Base-by-base conservation (phyloP, 2,113 vertebrate genomes). In the Beaufortia kweichowensis region DNA sequence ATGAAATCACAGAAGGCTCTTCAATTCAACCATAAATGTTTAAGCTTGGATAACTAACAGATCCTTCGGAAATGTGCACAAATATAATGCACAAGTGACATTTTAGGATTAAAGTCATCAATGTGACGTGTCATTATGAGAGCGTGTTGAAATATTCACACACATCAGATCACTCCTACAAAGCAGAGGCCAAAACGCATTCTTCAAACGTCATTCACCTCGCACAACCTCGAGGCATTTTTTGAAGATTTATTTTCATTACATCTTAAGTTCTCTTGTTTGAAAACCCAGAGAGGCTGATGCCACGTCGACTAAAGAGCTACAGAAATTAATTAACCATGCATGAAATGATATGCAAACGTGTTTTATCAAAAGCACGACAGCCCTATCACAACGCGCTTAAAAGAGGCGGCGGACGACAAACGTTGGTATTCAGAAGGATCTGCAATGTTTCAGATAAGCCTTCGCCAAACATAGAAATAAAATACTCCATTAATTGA, bases 321-420 rank as follows among this genome's bases (percentile, higher is more conserved):
- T 75, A 60, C 74, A 59, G 71, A 85, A 75, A 55, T 83, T 64
- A 81, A 87, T 85, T 83, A 89, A 31, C 80, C 75, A 50, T 77
- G 82, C 84, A 81, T 87, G 85, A 88, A 87, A 81, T 84, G 59
- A 69, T 81, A 85, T 86, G 85, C 75, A 79, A 84, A 84, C 77
- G 66, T 78, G 72, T 87, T 85, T 86, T 78, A 76, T 85, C 71
- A 63, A 76, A 85, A 72, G 12, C 23, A 78, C 80, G 43, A 80
- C 82, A 73, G 84, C 31, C 64, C 66, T 86, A 85, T 85, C 86
- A 83, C 79, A 78, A 57, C 19, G 33, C n/a, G 41, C 75, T 66
- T 39, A 46, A 77, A 75, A 75, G 71, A 70, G 68, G 69, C 77
- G 81, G 31, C 78, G 56, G 81, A 76, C 24, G 26, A 59, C 57